Base-by-base conservation (phyloP, 2,797 vertebrate species). In the Sebastes oblongus region DNA sequence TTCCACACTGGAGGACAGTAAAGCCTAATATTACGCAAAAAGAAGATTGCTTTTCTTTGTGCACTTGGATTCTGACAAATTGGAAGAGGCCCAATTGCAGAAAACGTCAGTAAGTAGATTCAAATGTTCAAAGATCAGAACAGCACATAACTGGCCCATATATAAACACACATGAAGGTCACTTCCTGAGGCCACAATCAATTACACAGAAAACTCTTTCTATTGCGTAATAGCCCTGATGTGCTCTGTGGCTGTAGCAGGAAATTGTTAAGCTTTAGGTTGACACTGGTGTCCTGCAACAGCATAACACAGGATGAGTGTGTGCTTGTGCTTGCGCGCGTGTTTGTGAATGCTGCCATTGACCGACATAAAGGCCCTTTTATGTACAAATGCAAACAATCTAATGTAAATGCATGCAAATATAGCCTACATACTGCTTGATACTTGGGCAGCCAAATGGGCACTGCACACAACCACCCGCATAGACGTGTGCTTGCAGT, bases 391-490 rank as follows among this genome's bases (percentile, higher is more conserved):
- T 80, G 72, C 70, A 89, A 86, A 82, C 46, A 72, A 85, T 77
- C 46, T 5, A 10, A 91, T 90, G 85, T 32, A 83, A 90, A 90
- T 86, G 7, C 59, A 87, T 90, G 83, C 76, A 91, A 90, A 87
- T 80, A 6, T 29, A 27, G 30, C 22, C 36, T 29, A 42, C 16
- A 32, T 6, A 58, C 25, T 54, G 52, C 29, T n/a, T 68, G 66
- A 69, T 34, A 55, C 24, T 56, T n/a, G 29, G 30, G 24, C 3
- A 64, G 27, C 20, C 27, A 65, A 78, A 36, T 68, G n/a, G 34
- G 39, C 20, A 30, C 8, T 24, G 64, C 78, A 67, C 20, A 13
- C 13, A 66, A 9, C 25, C 36, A 56, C 62, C 50, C n/a, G 32
- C 34, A 71, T 58, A 72, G 30, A 6, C 46, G 1, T 50, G 34